Evolutionary conservation across 1,140 invertebrate species (phyloP).

Genomic region (Drosophila equinoxialis): DNA sequence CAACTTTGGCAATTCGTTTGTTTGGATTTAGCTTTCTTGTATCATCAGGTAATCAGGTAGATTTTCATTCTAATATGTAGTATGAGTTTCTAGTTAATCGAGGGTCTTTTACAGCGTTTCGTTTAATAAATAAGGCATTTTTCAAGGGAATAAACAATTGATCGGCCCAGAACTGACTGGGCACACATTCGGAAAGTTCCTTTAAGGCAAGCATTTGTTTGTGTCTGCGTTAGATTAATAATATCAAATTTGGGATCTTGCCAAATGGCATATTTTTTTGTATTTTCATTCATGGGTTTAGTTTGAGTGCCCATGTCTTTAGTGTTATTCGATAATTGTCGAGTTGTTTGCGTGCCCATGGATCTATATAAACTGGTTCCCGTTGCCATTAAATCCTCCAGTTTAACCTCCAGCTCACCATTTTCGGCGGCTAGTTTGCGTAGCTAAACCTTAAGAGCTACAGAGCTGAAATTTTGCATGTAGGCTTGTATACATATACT

Average conservation of each 20-base stretch:
- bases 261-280: conserved; percentile 29
- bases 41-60: not conserved
- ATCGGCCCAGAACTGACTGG: conserved; percentile 25
- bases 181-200: conserved; percentile 25
- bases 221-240: conserved; percentile 35
- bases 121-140: conserved; percentile 29
- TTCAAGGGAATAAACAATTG: conserved; percentile 25
- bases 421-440: conserved; percentile 14
- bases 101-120: conserved; percentile 7
- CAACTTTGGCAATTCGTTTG: no score
- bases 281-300: not conserved
- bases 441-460: no score
- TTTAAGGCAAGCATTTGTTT: conserved; percentile 50
- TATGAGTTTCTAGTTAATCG: not conserved
- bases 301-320: conserved; percentile 37
- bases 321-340: not conserved
- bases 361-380: conserved; percentile 34
- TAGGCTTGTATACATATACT: no score
- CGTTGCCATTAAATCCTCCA: conserved; percentile 22
- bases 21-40: no score
- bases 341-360: conserved; percentile 37
- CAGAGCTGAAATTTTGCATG: no score
- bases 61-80: not conserved
- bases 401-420: not conserved
- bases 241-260: conserved; percentile 25